Evolutionary conservation across 2,113 vertebrate species (phyloP), one percentile per base, ranked within the genome.

Genomic region (Chloropsis cyanopogon): DNA sequence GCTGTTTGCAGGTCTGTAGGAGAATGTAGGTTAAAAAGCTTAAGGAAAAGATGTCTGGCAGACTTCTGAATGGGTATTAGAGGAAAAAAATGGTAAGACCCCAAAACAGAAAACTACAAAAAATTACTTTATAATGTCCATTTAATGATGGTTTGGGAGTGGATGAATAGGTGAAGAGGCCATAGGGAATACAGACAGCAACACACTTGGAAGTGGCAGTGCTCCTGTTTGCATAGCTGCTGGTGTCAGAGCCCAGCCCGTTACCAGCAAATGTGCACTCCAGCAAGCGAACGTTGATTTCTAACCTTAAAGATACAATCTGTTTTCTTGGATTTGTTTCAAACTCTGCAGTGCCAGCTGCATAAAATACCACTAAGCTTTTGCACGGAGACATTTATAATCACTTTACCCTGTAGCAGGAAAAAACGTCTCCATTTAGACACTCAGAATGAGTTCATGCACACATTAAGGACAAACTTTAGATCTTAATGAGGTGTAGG

Each of bases 241-340:
- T 82, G 49, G 82, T 88, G 70, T 91, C 35, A 28, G 57, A 75
- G 88, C 96, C 80, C 71, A 54, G 26, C 54, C 28, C 2, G 17
- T 70, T 86, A 46, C 77, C 69, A 24, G 65, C 84, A 96, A 93
- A 82, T 44, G 86, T 91, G 76, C 46, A 21, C 79, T 92, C 72
- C 73, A 77, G 94, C 85, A 86, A 69, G 60, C 82, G 35, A 29
- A 66, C 87, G 94, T 96, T 83, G 89, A 90, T 96, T 94, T 87
- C 60, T 71, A 96, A 81, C 92, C 96, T 96, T 84, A 93, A 47
- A 92, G 97, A 96, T 82, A 79, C 95, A 85, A 95, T 95, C 95
- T 93, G 87, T 95, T 93, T 95, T 82, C 95, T 96, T 93, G 91
- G 96, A 92, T 95, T 90, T 86, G 69, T 96, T 97, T 97, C 96